Conservation (phyloP, 2,113 vertebrate genomes). For the Gadus macrocephalus region DNA sequence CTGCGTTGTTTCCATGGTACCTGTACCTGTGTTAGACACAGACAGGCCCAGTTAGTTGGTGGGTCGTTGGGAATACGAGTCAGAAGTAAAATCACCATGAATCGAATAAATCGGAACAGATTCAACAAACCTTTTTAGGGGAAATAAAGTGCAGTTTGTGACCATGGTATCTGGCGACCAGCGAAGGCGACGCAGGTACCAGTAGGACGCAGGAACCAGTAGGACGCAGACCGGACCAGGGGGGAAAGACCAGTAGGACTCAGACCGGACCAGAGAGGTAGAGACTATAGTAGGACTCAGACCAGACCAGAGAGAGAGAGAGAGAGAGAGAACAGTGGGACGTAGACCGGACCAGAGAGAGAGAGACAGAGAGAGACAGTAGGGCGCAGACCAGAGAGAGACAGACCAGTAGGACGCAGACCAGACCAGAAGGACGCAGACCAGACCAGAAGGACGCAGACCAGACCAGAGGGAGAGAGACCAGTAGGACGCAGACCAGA, state of each 20-base stretch:
- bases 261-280: neutral
- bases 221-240: neutral
- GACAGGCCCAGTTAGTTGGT: no score
- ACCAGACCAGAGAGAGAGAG: neutral
- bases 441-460: neutral
- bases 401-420: conserved; percentile 18
- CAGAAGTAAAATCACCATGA: no score
- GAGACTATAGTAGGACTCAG: neutral
- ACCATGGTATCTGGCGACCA: no score
- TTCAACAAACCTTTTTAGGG: no score
- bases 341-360: conserved; percentile 8
- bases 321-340: neutral
- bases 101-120: no score
- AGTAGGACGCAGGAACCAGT: neutral
- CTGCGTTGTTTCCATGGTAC: no score
- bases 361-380: conserved; percentile 10
- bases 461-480: neutral
- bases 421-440: neutral
- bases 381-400: neutral
- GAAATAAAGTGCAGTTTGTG: no score
- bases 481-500: neutral
- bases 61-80: no score
- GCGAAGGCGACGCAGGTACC: no score
- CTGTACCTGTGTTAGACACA: no score
- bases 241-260: no score